Percentiles rank a stretch among this genome's conserved stretches.
These are phyloP conservation scores for Microctenopoma steveboyesi DNA, from an alignment of 2,797 vertebrate species.

Conservation along the genomic window DNA sequence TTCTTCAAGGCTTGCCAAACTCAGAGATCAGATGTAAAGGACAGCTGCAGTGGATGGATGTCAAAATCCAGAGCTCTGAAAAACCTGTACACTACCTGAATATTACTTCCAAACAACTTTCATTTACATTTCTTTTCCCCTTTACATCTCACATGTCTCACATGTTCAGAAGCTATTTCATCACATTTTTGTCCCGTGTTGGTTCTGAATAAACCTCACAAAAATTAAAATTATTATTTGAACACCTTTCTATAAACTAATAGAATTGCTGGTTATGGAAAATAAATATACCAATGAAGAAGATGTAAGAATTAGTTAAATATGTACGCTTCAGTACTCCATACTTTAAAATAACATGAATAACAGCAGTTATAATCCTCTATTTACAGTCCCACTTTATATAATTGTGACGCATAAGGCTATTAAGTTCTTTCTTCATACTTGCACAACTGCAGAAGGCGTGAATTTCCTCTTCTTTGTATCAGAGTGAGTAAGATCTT, in stretches of 20 bases:
- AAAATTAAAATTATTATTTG: constrained; percentile 13
- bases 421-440: constrained; percentile 12
- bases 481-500: constrained; percentile 21
- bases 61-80: constrained; percentile 4
- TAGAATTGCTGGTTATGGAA: constrained; percentile 14
- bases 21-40: constrained; percentile 82
- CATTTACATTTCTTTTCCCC: constrained; percentile 30
- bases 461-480: constrained; percentile 40
- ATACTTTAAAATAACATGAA: not conserved
- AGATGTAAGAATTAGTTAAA: constrained; percentile 19
- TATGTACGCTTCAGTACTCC: constrained; percentile 36
- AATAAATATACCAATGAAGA: constrained; percentile 26
- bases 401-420: constrained; percentile 16
- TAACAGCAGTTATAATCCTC: not conserved
- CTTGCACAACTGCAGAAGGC: constrained; percentile 29
- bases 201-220: constrained; percentile 29
- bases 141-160: constrained; percentile 35
- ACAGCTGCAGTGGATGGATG: constrained; percentile 12
- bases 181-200: constrained; percentile 11
- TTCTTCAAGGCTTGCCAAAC: constrained; percentile 83
- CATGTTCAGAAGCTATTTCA: constrained; percentile 30
- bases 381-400: constrained; percentile 37
- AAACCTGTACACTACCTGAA: constrained; percentile 58
- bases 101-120: constrained; percentile 34
- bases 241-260: constrained; percentile 32